A percentile compares a stretch with the other conserved stretches of the same genome.
phyloP scores from a whole-genome alignment of 2,888 invertebrate genomes.

The Himalopsyche japonica region DNA sequence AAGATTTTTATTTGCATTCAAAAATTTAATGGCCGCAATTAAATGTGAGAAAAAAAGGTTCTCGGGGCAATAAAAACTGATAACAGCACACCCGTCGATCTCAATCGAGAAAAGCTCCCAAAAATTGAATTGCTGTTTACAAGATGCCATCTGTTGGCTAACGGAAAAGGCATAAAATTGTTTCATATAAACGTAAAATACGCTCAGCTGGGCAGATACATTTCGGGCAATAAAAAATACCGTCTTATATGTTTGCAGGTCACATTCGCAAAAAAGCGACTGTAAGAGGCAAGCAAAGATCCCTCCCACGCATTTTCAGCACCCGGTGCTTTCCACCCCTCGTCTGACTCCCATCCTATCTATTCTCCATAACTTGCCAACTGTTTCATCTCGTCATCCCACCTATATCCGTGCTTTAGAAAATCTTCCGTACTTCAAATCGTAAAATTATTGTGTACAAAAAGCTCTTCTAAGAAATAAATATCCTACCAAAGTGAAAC shows the following conservation, averaged over 20 bases:
- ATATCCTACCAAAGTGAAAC: not conserved
- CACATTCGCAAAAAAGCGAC: not conserved
- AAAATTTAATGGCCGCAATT: not conserved
- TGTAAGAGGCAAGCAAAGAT: not conserved
- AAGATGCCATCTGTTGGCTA: conserved; percentile 18
- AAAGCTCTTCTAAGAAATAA: conserved; percentile 1
- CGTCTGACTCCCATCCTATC: not conserved
- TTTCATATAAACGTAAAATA: conserved; percentile 35
- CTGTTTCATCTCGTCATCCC: not conserved
- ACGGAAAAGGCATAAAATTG: conserved; percentile 24
- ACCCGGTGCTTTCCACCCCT: not conserved
- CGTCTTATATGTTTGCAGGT: conserved; percentile 1
- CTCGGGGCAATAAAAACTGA: not conserved
- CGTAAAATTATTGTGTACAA: conserved; percentile 29
- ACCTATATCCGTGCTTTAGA: not conserved
- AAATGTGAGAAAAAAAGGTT: not conserved
- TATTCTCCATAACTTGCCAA: not conserved
- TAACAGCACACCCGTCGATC: not conserved
- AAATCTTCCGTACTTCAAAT: conserved; percentile 10
- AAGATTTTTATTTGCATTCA: not conserved
- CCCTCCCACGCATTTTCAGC: not conserved
- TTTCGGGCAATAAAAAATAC: conserved; percentile 29
- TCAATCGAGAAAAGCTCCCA: not conserved
- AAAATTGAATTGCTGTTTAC: conserved; percentile 17
- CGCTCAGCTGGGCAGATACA: conserved; percentile 18